phyloP scores from a whole-genome alignment of 2,888 invertebrate genomes.

The Choristoneura rosaceana region DNA sequence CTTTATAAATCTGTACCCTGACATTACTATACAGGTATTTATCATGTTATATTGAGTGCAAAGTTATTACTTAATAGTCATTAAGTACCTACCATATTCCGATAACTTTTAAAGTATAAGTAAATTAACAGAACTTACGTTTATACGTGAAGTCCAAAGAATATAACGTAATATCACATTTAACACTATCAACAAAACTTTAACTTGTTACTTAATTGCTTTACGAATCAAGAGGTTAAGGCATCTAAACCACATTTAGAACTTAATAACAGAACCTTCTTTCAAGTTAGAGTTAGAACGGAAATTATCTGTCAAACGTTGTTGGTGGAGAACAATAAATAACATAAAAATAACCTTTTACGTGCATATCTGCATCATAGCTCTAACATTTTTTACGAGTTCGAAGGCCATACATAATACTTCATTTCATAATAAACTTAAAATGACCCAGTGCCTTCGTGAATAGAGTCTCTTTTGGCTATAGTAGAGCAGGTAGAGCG shows the following conservation, averaged over 20 bases:
- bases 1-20: neutral
- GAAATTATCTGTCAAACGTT: constrained; percentile 50
- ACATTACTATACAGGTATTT: neutral
- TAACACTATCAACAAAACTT: constrained; percentile 8
- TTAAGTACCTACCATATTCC: too few relatives aligned
- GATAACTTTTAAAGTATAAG: neutral
- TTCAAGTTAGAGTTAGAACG: constrained; percentile 44
- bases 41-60: neutral
- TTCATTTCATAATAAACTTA: constrained; percentile 42
- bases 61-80: neutral
- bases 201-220: neutral
- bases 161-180: constrained; percentile 1
- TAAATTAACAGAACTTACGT: constrained; percentile 12
- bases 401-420: constrained; percentile 62
- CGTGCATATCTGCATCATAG: constrained; percentile 63
- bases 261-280: constrained; percentile 24
- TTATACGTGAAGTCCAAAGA: neutral
- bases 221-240: constrained; percentile 18
- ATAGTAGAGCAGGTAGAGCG: constrained; percentile 27
- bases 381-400: constrained; percentile 60
- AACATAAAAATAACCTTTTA: constrained; percentile 69
- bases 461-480: constrained; percentile 59
- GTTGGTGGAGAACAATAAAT: constrained; percentile 49
- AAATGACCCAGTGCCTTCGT: constrained; percentile 47
- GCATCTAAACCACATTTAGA: neutral